phyloP scores from a whole-genome alignment of 2,797 vertebrate species.

The Siniperca scherzeri region DNA sequence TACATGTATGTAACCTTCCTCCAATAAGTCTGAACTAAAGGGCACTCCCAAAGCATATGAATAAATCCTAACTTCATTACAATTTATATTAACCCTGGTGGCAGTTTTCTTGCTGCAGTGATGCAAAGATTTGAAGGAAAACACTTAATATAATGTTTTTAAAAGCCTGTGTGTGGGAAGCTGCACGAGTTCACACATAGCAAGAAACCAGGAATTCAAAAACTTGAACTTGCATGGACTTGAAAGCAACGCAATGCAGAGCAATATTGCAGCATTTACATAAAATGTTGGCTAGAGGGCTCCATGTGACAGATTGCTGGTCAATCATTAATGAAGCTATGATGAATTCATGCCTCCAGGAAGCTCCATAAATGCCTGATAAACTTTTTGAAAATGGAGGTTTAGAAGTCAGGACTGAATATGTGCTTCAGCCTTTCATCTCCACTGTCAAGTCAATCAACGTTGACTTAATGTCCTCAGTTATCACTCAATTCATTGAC shows the following conservation, averaged over 20 bases:
- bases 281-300: not conserved
- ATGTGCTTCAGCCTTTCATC: conserved; percentile 14
- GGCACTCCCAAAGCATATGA: too few species aligned
- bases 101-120: not conserved
- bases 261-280: conserved; percentile 10
- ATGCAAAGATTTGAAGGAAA: not conserved
- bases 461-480: not conserved
- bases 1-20: not conserved
- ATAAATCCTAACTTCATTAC: not conserved
- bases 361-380: conserved; percentile 73
- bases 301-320: conserved; percentile 69
- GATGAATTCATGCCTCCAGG: conserved; percentile 67
- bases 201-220: conserved; percentile 23
- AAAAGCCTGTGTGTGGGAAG: not conserved
- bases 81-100: not conserved
- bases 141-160: not conserved
- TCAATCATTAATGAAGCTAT: conserved; percentile 83
- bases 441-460: conserved; percentile 13
- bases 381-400: conserved; percentile 64
- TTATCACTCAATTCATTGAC: conserved; percentile 1
- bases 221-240: conserved; percentile 51
- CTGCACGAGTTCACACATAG: not conserved
- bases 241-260: conserved; percentile 26
- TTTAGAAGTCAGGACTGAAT: conserved; percentile 29
- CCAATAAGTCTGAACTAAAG: not conserved